Conservation (phyloP, 2,113 vertebrate genomes). For the Nymphicus hollandicus region DNA sequence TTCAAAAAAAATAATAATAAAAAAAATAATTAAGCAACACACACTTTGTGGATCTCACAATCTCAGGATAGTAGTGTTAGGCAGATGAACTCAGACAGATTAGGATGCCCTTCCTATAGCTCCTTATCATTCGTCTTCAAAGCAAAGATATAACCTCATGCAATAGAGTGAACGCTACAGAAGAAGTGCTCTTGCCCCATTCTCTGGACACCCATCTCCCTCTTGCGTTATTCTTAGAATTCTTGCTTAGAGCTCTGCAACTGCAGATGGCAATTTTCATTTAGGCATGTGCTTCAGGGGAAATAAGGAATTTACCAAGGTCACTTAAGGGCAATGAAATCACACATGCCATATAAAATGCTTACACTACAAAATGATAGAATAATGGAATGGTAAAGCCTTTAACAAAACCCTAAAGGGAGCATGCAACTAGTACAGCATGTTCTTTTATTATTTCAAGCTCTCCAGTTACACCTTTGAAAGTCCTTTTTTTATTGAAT, state of each 20-base stretch:
- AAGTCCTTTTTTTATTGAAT: background rate
- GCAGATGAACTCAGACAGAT: background rate
- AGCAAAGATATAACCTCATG: background rate
- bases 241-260: background rate
- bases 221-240: background rate
- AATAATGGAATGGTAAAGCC: constrained; percentile 59
- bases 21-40: background rate
- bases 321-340: constrained; percentile 70
- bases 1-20: background rate
- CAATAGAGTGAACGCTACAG: background rate
- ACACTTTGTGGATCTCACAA: background rate
- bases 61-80: background rate
- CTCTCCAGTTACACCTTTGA: constrained; percentile 60
- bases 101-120: background rate
- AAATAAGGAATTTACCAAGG: constrained; percentile 68
- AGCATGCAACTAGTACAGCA: constrained; percentile 41
- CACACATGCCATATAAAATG: constrained; percentile 59
- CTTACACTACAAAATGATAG: constrained; percentile 56
- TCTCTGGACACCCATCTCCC: background rate
- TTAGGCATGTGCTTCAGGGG: constrained; percentile 63
- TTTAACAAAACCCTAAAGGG: constrained; percentile 50
- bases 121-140: background rate
- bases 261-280: constrained; percentile 60
- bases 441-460: constrained; percentile 65
- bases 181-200: background rate